Evolutionary conservation across 2,888 invertebrate genomes (phyloP).

Genomic region (Escarpia spicata): DNA sequence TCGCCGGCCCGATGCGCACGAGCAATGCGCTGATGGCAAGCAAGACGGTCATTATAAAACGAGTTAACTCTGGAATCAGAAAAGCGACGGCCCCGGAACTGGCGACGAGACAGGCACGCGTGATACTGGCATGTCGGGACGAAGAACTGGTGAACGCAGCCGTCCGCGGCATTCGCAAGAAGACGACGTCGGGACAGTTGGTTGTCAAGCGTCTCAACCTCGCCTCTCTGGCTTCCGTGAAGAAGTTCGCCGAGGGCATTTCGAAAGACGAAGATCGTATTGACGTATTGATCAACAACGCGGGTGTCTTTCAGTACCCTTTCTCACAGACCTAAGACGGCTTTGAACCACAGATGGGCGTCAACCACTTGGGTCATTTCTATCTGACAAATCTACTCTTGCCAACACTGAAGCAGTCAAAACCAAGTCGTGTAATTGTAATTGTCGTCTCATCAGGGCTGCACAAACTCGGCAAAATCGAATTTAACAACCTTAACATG

Average conservation of each 20-base stretch:
- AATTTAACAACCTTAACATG: constrained; percentile 62
- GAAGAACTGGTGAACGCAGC: constrained; percentile 74
- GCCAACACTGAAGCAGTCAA: constrained; percentile 56
- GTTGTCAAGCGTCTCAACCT: constrained; percentile 41
- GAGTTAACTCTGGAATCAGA: constrained; percentile 86
- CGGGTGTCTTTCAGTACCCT: constrained; percentile 56
- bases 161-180: constrained; percentile 73
- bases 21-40: constrained; percentile 45
- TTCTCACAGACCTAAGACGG: constrained; percentile 57
- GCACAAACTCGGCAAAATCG: constrained; percentile 52
- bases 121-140: constrained; percentile 81
- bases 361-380: constrained; percentile 65
- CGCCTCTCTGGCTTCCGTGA: constrained; percentile 41
- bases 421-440: constrained; percentile 60
- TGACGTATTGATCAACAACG: constrained; percentile 64
- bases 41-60: constrained; percentile 80
- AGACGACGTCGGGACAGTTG: constrained; percentile 69
- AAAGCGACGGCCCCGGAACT: constrained; percentile 81
- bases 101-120: constrained; percentile 69
- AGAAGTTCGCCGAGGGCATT: constrained; percentile 38
- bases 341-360: constrained; percentile 63
- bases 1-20: constrained; percentile 36
- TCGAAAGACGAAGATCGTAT: constrained; percentile 49
- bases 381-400: constrained; percentile 61
- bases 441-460: constrained; percentile 59